These are phyloP conservation scores for Pipistrellus nathusii DNA, from an alignment of 2,797 vertebrate species.

Conservation along the genomic window DNA sequence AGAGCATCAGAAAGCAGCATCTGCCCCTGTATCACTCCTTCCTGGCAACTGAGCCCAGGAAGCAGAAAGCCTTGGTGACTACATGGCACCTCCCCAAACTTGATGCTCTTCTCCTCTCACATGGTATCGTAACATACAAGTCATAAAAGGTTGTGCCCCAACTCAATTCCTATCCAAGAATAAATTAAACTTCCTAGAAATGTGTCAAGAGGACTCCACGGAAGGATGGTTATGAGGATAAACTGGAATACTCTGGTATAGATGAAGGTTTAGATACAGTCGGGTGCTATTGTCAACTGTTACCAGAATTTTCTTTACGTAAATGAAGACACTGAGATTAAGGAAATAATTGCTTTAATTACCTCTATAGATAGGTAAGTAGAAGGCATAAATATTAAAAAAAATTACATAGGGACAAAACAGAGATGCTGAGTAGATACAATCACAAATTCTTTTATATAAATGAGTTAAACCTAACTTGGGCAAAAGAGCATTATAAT, in stretches of 20 bases:
- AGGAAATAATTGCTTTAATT: slow-evolving; percentile 11
- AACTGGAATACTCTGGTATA: not conserved
- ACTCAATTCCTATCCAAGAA: not conserved
- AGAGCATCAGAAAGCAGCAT: not conserved
- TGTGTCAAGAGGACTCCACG: not conserved
- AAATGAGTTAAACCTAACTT: slow-evolving; percentile 20
- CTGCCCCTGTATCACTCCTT: not conserved
- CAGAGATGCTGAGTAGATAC: not conserved
- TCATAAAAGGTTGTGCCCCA: not conserved
- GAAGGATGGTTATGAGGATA: not conserved
- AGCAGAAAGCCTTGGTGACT: slow-evolving; percentile 44
- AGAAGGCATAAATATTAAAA: not conserved
- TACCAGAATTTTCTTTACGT: slow-evolving; percentile 29
- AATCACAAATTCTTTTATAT: slow-evolving; percentile 5
- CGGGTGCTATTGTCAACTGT: not conserved
- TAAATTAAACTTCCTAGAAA: not conserved
- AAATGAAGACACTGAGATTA: slow-evolving; percentile 19
- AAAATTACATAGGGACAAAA: slow-evolving; percentile 44
- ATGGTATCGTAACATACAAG: slow-evolving; percentile 1
- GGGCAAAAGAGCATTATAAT: not conserved
- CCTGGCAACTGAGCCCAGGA: not conserved
- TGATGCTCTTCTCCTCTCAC: slow-evolving; percentile 38
- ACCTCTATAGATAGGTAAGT: not conserved
- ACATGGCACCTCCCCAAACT: not conserved
- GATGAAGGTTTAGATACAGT: not conserved